Conservation (phyloP, 2,113 vertebrate species). For the Nettapus auritus region DNA sequence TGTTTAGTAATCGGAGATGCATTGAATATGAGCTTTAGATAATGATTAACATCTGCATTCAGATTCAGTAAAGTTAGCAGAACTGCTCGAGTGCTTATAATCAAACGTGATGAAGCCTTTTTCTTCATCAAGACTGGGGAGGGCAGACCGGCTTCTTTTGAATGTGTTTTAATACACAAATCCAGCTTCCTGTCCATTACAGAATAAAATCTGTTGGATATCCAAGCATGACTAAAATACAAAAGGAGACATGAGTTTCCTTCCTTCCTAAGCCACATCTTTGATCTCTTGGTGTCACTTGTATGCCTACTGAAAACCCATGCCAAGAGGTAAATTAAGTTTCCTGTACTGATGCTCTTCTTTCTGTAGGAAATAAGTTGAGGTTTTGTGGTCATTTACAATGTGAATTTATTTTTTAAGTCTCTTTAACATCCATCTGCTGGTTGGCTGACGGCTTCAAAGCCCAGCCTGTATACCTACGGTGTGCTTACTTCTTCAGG, state of each 20-base stretch:
- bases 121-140: constrained; percentile 2
- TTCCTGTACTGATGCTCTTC: not conserved
- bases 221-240: constrained; percentile 14
- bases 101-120: not conserved
- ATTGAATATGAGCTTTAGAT: not conserved
- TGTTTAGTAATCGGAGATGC: not conserved
- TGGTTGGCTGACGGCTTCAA: not conserved
- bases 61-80: not conserved
- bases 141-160: constrained; percentile 10
- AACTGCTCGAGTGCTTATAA: constrained; percentile 33
- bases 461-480: not conserved
- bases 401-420: not conserved
- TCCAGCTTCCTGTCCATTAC: constrained; percentile 9
- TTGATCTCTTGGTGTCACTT: constrained; percentile 24
- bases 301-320: not conserved
- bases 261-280: constrained; percentile 27
- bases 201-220: constrained; percentile 20
- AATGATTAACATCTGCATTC: constrained; percentile 27
- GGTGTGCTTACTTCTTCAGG: not conserved
- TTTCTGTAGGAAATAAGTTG: not conserved
- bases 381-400: not conserved
- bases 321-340: not conserved
- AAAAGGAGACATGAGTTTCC: not conserved
- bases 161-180: constrained; percentile 17
- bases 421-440: not conserved